Percentiles rank a stretch among this genome's conserved stretches.
These are phyloP conservation scores for Murina feae DNA, from an alignment of 2,113 vertebrate genomes.

Conservation along the genomic window DNA sequence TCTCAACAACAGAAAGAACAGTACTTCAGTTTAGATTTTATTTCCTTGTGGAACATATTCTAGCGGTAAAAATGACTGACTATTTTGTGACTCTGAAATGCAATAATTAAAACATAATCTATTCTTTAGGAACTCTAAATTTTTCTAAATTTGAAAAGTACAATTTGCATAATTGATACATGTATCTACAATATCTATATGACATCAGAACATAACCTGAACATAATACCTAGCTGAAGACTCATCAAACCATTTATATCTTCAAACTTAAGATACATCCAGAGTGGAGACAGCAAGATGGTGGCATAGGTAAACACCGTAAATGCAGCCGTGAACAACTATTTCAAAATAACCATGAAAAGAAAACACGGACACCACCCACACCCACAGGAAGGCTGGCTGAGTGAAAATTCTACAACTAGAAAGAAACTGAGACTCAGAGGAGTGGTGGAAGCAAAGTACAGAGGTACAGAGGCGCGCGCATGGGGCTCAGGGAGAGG, in stretches of 20 bases:
- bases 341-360: no score
- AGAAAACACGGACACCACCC: no score
- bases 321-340: no score
- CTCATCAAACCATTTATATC: background rate
- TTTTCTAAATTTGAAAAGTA: slow-evolving; percentile 36
- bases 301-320: no score
- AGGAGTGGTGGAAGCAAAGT: no score
- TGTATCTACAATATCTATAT: background rate
- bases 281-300: no score
- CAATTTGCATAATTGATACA: slow-evolving; percentile 27
- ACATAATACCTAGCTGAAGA: background rate
- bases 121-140: slow-evolving; percentile 58
- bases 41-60: slow-evolving; percentile 67
- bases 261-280: background rate
- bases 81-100: slow-evolving; percentile 71
- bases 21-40: slow-evolving; percentile 65
- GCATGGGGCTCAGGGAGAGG: no score
- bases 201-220: background rate
- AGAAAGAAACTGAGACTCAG: no score
- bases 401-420: no score
- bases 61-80: slow-evolving; percentile 64
- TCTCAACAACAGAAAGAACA: slow-evolving; percentile 67
- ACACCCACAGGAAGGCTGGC: no score
- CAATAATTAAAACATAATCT: slow-evolving; percentile 66
- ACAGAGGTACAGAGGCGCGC: no score